These are phyloP conservation scores for Otolemur garnettii DNA, from an alignment of 2,113 vertebrate genomes.

Conservation along the genomic window DNA sequence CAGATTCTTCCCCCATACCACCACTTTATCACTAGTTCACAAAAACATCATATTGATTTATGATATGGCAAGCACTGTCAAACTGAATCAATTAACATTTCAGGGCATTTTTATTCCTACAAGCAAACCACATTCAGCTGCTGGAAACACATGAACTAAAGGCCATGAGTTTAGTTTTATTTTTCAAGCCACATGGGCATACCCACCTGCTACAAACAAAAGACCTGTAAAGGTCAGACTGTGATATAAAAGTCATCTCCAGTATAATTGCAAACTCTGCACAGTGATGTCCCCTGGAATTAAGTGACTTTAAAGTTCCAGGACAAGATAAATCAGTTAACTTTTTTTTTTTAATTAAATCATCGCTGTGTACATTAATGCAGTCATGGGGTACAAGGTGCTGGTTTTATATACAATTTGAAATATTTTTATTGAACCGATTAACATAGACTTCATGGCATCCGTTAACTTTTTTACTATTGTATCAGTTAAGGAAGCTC, in stretches of 20 bases:
- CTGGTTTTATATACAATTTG: too few species aligned
- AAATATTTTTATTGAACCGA: too few species aligned
- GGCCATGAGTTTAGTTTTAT: slow-evolving; percentile 68
- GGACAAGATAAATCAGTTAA: slow-evolving; percentile 35
- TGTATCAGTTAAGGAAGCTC: background rate
- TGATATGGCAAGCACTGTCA: slow-evolving; percentile 36
- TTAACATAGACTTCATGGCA: too few species aligned
- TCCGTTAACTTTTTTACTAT: slow-evolving; percentile 7
- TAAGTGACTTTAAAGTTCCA: slow-evolving; percentile 55
- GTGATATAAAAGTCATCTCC: slow-evolving; percentile 56
- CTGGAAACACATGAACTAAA: slow-evolving; percentile 69
- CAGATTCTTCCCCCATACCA: background rate
- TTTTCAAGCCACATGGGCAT: slow-evolving; percentile 72
- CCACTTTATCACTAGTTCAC: slow-evolving; percentile 5
- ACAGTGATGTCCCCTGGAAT: slow-evolving; percentile 51
- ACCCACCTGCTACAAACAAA: slow-evolving; percentile 58
- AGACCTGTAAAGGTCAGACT: slow-evolving; percentile 71
- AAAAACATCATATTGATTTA: slow-evolving; percentile 51
- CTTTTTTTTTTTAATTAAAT: slow-evolving; percentile 1
- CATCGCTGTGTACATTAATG: too few species aligned
- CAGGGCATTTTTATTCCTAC: slow-evolving; percentile 61
- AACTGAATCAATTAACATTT: slow-evolving; percentile 82
- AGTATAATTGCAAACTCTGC: slow-evolving; percentile 35
- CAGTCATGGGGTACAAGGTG: too few species aligned
- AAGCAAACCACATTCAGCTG: slow-evolving; percentile 65